phyloP scores from a whole-genome alignment of 1,140 invertebrate species.

The Ladona fulva region DNA sequence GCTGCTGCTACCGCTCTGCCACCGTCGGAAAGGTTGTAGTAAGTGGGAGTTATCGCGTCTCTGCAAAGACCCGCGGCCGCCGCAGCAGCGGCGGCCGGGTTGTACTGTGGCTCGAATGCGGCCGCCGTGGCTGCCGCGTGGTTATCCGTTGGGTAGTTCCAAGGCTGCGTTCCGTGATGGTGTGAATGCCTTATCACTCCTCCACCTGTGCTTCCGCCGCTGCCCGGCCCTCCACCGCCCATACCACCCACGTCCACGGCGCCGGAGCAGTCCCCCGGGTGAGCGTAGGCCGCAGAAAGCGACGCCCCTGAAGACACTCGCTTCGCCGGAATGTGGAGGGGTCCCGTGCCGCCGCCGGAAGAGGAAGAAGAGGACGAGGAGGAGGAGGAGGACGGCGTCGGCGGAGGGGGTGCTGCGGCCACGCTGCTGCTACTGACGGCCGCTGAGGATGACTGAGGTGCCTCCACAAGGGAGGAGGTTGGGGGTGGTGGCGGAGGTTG shows the following conservation, averaged over 20 bases:
- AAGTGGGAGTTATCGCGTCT: conserved; percentile 59
- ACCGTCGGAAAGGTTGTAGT: conserved; percentile 60
- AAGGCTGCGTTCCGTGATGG: conserved; percentile 51
- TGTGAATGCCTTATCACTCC: conserved; percentile 62
- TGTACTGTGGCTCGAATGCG: conserved; percentile 42
- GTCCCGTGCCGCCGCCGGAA: conserved; percentile 44
- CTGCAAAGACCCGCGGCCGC: conserved; percentile 49
- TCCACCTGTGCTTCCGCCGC: conserved; percentile 29
- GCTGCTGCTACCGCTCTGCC: conserved; percentile 48
- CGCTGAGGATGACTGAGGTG: conserved; percentile 44
- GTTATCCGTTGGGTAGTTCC: conserved; percentile 59
- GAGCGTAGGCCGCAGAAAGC: conserved; percentile 26
- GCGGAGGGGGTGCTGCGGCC: conserved; percentile 11
- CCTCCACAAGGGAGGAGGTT: conserved; percentile 36
- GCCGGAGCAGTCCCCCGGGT: conserved; percentile 27
- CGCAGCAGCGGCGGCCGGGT: conserved; percentile 14
- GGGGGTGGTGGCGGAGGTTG: conserved; percentile 24
- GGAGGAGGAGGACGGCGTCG: conserved; percentile 45
- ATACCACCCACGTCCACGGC: conserved; percentile 44
- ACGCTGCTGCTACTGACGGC: conserved; percentile 22
- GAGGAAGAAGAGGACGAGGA: conserved; percentile 61
- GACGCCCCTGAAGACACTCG: conserved; percentile 42
- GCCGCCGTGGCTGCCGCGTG: conserved; percentile 39
- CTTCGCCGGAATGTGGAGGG: conserved; percentile 76
- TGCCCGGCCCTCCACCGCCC: conserved; percentile 46